Conservation (phyloP, 2,888 invertebrate species). For the Drosophila leonis region DNA sequence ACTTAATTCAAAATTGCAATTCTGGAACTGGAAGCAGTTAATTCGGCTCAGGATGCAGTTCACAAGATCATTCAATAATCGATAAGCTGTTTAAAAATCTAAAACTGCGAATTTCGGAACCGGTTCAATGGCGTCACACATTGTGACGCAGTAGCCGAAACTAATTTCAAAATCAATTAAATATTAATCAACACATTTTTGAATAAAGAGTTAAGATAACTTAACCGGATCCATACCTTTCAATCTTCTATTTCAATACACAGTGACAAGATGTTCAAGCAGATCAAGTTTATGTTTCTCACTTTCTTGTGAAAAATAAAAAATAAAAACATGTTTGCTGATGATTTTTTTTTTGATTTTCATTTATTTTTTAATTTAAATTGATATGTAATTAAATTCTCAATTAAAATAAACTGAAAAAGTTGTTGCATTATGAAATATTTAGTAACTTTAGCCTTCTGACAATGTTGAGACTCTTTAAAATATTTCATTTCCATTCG, state of each 20-base stretch:
- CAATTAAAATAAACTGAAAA: background rate
- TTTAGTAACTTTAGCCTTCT: background rate
- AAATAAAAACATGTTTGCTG: slow-evolving; percentile 14
- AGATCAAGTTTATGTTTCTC: slow-evolving; percentile 18
- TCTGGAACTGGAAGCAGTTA: background rate
- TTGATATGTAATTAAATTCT: too few relatives aligned
- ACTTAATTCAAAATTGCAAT: background rate
- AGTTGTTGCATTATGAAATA: background rate
- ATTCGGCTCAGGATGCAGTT: background rate
- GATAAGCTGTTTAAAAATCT: background rate
- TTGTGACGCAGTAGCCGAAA: background rate
- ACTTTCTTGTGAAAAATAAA: slow-evolving; percentile 5
- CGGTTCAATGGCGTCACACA: slow-evolving; percentile 1
- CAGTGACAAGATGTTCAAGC: background rate
- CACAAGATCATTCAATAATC: slow-evolving; percentile 9
- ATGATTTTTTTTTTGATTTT: background rate
- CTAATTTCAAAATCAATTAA: slow-evolving; percentile 1
- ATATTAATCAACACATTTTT: background rate
- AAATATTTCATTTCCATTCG: slow-evolving; percentile 7
- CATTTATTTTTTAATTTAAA: background rate
- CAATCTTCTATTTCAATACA: background rate
- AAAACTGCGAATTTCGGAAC: background rate
- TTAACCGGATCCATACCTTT: slow-evolving; percentile 2
- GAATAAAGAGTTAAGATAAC: background rate
- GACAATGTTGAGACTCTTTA: background rate